Conservation (phyloP, 2,797 vertebrate genomes). For the Clarias fuscus region DNA sequence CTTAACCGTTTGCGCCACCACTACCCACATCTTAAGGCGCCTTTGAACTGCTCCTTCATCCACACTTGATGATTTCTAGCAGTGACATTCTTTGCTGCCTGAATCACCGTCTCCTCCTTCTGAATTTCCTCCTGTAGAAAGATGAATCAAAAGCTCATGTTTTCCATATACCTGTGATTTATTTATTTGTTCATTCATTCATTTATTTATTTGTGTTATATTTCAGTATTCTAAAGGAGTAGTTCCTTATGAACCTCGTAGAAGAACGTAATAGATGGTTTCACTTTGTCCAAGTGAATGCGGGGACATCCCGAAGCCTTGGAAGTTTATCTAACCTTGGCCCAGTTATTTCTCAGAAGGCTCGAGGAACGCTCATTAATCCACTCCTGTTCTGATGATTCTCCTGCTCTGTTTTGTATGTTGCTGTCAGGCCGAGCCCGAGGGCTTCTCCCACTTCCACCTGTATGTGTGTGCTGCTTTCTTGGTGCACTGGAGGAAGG, state of each 20-base stretch:
- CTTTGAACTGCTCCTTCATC: background rate
- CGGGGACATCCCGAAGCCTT: background rate
- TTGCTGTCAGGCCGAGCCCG: slow-evolving; percentile 87
- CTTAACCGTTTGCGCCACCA: no score
- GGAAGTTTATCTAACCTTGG: slow-evolving; percentile 53
- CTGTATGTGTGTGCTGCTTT: slow-evolving; percentile 97
- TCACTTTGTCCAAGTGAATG: background rate
- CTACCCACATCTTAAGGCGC: no score
- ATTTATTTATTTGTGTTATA: no score
- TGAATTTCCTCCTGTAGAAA: background rate
- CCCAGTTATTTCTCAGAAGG: slow-evolving; percentile 32
- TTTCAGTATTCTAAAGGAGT: background rate
- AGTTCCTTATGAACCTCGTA: background rate
- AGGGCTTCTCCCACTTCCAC: slow-evolving; percentile 98
- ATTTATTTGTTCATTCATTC: no score
- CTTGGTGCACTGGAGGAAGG: slow-evolving; percentile 91
- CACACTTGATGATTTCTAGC: no score
- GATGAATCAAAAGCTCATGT: background rate
- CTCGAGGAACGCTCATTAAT: slow-evolving; percentile 26
- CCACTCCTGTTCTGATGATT: slow-evolving; percentile 24
- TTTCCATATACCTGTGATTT: no score
- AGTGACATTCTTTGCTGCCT: background rate
- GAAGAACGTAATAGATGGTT: background rate
- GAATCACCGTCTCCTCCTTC: background rate
- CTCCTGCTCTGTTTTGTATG: slow-evolving; percentile 41